A percentile compares a stretch with the other conserved stretches of the same genome.
Evolutionary conservation across 2,888 invertebrate genomes (phyloP).

Genomic region (Orthonychiurus folsomi): DNA sequence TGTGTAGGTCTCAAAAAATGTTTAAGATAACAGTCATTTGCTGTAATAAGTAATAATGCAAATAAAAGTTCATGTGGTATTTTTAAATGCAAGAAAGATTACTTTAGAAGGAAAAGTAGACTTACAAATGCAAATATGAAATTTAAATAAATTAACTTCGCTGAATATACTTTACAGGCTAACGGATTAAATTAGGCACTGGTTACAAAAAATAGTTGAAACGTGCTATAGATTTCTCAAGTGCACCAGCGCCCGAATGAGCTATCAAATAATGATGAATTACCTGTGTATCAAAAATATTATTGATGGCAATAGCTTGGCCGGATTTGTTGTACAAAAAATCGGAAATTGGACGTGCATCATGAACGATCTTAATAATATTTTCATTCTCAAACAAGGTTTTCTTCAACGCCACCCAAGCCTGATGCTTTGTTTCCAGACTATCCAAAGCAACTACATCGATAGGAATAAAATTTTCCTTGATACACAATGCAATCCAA

Average conservation of each 20-base stretch:
- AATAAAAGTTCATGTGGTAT: no score
- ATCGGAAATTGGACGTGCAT: not conserved
- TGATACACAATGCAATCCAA: conserved; percentile 4
- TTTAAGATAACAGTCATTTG: no score
- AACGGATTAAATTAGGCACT: no score
- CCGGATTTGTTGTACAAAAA: not conserved
- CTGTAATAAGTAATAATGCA: no score
- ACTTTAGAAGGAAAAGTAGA: no score
- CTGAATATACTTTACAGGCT: no score
- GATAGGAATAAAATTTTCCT: not conserved
- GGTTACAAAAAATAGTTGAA: no score
- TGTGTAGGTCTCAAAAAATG: no score
- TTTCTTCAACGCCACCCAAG: not conserved
- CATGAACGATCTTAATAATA: conserved; percentile 4
- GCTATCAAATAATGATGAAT: not conserved
- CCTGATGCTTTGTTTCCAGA: not conserved
- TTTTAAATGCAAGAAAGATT: no score
- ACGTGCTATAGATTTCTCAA: no score
- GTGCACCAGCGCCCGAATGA: not conserved
- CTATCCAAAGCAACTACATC: not conserved
- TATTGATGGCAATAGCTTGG: not conserved
- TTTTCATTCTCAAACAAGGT: conserved; percentile 5
- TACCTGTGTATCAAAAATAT: conserved; percentile 10
- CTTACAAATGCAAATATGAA: no score
- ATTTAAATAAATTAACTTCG: conserved; percentile 1